These are phyloP conservation scores for Mellilla xanthometata DNA, from an alignment of 2,888 invertebrate species.

Conservation along the genomic window DNA sequence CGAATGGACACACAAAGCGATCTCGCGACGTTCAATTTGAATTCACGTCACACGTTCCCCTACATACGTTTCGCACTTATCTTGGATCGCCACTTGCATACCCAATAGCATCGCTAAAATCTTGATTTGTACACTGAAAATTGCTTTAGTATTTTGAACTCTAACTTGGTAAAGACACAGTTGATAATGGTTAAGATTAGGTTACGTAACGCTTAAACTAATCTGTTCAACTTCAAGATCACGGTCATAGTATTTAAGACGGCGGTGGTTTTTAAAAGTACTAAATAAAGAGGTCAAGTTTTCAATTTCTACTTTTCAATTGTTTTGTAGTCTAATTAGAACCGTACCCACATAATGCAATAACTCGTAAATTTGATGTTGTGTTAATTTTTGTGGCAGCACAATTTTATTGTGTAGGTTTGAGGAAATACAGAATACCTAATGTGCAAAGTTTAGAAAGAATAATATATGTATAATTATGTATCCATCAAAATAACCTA, in stretches of 20 bases:
- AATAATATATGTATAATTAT: too few relatives aligned
- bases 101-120: constrained; percentile 19
- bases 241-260: background rate
- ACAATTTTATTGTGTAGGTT: too few relatives aligned
- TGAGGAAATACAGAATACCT: too few relatives aligned
- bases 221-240: background rate
- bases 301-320: too few relatives aligned
- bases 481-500: too few relatives aligned
- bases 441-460: too few relatives aligned
- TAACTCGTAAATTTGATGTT: too few relatives aligned
- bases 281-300: too few relatives aligned
- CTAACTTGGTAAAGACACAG: background rate
- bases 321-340: too few relatives aligned
- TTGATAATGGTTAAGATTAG: constrained; percentile 1
- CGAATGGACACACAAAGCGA: constrained; percentile 21
- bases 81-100: constrained; percentile 14
- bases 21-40: constrained; percentile 21
- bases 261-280: too few relatives aligned
- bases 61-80: constrained; percentile 22
- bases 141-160: constrained; percentile 1
- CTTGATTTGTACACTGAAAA: constrained; percentile 4
- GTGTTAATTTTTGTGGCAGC: too few relatives aligned
- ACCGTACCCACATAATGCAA: too few relatives aligned
- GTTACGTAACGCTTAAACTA: background rate
- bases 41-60: constrained; percentile 21